Conservation (phyloP, 2,888 invertebrate species). For the Branchellion lobata region DNA sequence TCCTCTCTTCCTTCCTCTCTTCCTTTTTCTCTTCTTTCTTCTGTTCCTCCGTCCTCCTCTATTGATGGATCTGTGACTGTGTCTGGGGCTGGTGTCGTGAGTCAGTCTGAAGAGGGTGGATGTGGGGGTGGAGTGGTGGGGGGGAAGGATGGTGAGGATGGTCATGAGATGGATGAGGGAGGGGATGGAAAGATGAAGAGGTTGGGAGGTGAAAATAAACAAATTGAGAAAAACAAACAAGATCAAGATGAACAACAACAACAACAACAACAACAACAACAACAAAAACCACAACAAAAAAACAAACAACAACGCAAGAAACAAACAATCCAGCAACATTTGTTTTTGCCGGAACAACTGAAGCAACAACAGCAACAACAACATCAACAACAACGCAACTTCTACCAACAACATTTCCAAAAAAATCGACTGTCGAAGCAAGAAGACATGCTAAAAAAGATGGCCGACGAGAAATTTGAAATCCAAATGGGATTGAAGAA, state of each 20-base stretch:
- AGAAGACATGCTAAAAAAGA: constrained; percentile 11
- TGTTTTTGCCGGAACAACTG: not conserved
- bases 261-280: not conserved
- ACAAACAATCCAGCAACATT: not conserved
- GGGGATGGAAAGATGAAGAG: not conserved
- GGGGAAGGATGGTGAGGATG: not conserved
- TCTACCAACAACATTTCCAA: not conserved
- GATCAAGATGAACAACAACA: not conserved
- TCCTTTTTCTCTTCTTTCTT: constrained; percentile 33
- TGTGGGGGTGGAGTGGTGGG: not conserved
- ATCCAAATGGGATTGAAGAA: constrained; percentile 13
- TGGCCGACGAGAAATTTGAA: constrained; percentile 10
- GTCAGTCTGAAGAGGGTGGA: constrained; percentile 56
- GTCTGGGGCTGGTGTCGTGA: not conserved
- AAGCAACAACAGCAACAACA: not conserved
- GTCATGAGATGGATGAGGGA: not conserved
- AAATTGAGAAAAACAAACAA: not conserved
- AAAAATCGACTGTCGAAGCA: not conserved
- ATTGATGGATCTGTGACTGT: too few relatives aligned
- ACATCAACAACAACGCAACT: not conserved
- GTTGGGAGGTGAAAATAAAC: not conserved
- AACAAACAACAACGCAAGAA: not conserved
- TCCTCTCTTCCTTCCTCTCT: constrained; percentile 37
- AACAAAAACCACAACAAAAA: not conserved
- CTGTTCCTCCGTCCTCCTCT: not conserved